Evolutionary conservation across 2,797 vertebrate genomes (phyloP).

Genomic region (Amblyopsis hoosieri): DNA sequence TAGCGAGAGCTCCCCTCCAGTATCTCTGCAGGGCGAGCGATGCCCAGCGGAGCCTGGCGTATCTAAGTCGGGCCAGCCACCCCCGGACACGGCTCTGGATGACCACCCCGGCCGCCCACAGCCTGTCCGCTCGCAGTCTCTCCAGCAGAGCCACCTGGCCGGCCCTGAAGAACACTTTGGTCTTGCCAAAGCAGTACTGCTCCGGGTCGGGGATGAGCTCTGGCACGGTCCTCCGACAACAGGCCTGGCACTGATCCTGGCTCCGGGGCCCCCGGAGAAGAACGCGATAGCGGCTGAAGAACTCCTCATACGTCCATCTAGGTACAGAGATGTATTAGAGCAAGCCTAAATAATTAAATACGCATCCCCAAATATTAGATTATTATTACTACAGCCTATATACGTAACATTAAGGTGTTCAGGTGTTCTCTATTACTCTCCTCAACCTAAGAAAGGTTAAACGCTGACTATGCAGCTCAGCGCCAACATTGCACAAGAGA

Average conservation of each 20-base stretch:
- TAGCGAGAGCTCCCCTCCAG: slow-evolving; percentile 69
- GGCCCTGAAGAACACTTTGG: slow-evolving; percentile 76
- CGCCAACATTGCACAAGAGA: not conserved
- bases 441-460: not conserved
- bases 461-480: not conserved
- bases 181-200: slow-evolving; percentile 80
- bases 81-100: slow-evolving; percentile 78
- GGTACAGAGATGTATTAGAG: not conserved
- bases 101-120: slow-evolving; percentile 68
- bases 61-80: slow-evolving; percentile 70
- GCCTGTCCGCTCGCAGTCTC: slow-evolving; percentile 67
- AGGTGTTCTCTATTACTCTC: not conserved
- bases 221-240: slow-evolving; percentile 60
- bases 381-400: too few species aligned
- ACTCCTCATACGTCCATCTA: slow-evolving; percentile 80
- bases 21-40: slow-evolving; percentile 70
- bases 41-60: slow-evolving; percentile 45
- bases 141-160: slow-evolving; percentile 83
- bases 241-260: slow-evolving; percentile 55
- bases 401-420: too few species aligned
- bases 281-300: slow-evolving; percentile 76
- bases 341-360: not conserved
- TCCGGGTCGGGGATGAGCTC: slow-evolving; percentile 73
- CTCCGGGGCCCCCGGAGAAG: slow-evolving; percentile 58
- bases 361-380: too few species aligned